Evolutionary conservation across 2,888 invertebrate genomes (phyloP).

Genomic region (Eupithecia abbreviata): DNA sequence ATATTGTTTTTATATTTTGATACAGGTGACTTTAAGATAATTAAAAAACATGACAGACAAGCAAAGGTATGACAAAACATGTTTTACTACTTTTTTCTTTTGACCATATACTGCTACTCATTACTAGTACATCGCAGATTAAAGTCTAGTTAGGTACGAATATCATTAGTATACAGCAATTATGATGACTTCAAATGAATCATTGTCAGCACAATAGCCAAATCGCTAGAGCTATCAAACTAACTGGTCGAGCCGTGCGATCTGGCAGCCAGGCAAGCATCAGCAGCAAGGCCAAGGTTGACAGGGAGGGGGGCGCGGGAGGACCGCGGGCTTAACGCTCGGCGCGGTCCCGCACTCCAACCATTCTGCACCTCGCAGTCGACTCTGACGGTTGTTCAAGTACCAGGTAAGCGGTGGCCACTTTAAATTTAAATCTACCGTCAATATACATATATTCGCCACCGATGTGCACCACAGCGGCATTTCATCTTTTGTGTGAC

Average conservation of each 20-base stretch:
- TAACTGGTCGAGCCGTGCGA: constrained; percentile 50
- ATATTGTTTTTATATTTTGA: neutral
- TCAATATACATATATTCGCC: constrained; percentile 49
- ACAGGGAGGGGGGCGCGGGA: constrained; percentile 78
- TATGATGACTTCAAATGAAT: neutral
- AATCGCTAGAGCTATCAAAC: constrained; percentile 50
- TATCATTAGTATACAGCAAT: neutral
- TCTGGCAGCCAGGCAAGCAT: constrained; percentile 64
- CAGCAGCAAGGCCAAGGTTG: constrained; percentile 81
- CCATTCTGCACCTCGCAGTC: constrained; percentile 84
- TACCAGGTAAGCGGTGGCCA: constrained; percentile 82
- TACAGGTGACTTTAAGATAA: neutral
- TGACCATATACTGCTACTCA: neutral
- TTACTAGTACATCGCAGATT: neutral
- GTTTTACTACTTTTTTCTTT: neutral
- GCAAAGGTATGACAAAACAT: neutral
- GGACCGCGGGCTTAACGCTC: constrained; percentile 77
- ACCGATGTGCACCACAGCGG: constrained; percentile 54
- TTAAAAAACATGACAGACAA: neutral
- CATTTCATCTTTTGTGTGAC: constrained; percentile 64
- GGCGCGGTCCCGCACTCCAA: constrained; percentile 75
- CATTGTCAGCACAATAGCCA: constrained; percentile 44
- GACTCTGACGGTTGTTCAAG: constrained; percentile 83
- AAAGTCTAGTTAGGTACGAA: neutral
- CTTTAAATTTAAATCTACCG: constrained; percentile 62